A percentile compares a stretch with the other conserved stretches of the same genome.
Conservation (phyloP, 2,797 vertebrate species). For the Gadopsis marmoratus region DNA sequence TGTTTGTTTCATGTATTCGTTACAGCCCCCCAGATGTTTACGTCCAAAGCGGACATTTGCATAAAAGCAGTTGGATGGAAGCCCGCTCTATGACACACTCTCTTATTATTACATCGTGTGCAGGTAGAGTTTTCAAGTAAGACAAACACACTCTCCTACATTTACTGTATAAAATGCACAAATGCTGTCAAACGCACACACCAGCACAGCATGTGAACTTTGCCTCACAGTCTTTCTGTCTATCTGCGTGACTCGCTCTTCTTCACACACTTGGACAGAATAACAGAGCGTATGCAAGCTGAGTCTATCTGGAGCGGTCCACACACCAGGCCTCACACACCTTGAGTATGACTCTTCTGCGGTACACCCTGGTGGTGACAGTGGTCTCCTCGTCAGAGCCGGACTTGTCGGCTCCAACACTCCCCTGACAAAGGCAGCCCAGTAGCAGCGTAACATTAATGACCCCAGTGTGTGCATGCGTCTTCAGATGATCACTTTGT, state of each 20-base stretch:
- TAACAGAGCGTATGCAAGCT: neutral
- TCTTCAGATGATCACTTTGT: neutral
- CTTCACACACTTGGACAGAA: slow-evolving; percentile 1
- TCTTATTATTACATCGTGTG: neutral
- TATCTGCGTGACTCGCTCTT: neutral
- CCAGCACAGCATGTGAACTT: neutral
- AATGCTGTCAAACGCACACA: neutral
- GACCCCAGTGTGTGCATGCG: slow-evolving; percentile 12
- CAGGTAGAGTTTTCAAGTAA: too few relatives aligned
- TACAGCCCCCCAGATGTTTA: neutral
- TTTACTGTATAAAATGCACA: slow-evolving; percentile 10
- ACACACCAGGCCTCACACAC: slow-evolving; percentile 83
- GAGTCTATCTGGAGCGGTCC: slow-evolving; percentile 14
- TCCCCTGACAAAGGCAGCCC: slow-evolving; percentile 91
- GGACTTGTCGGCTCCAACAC: slow-evolving; percentile 84
- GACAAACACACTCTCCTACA: neutral
- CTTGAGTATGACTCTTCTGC: slow-evolving; percentile 95
- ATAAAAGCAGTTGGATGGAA: slow-evolving; percentile 11
- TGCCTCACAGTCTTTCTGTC: neutral
- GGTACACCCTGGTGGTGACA: slow-evolving; percentile 93
- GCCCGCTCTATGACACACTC: neutral
- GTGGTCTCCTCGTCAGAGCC: slow-evolving; percentile 92
- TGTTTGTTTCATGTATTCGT: neutral
- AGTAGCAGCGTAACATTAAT: slow-evolving; percentile 62
- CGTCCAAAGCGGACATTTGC: neutral